Evolutionary conservation across 2,113 vertebrate species (phyloP), one percentile per base, ranked within the genome.

Genomic region (Mola mola): DNA sequence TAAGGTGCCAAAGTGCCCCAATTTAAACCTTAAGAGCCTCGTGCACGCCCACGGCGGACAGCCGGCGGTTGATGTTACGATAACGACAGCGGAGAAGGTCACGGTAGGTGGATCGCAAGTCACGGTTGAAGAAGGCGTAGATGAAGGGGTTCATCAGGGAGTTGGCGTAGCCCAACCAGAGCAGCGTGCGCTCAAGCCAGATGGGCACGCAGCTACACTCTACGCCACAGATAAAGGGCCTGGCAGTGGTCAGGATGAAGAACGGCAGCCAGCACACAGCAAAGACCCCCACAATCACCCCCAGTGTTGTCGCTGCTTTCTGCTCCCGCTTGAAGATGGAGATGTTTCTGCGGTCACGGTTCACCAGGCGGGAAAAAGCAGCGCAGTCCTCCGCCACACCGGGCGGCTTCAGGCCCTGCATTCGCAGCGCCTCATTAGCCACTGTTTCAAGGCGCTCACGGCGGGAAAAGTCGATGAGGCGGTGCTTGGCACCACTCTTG

Each of bases 81-180:
- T 93, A 93, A 11, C 92, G 89, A 43, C 93, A 93, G 22, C 91
- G 91, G 5, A 93, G 86, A 31, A 93, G 85, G 79, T 93, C 91
- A 1, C 88, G 89, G 46, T 93, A 93, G 19, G 92, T 93, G 47
- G 92, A 92, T 51, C 92, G 90, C 69, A 93, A 85, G 80, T 93
- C 93, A 9, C 93, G 87, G 72, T 93, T 93, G 75, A 93, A 93
- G 79, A 93, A 93, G 81, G 93, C 93, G 6, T 93, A 93, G 61
- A 93, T 93, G 66, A 93, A 93, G 20, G 93, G 93, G 75, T 93
- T 93, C 90, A 93, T 92, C 24, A 93, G 81, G 11, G 92, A 93
- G 87, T 93, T 93, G 62, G 93, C 89, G 4, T 93, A 93, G 29
- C 93, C 92, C 4, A 93, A 73, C 93, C 93, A 93, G 24, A 93